Evolutionary conservation across 2,113 vertebrate genomes (phyloP), one percentile per base, ranked within the genome.

Genomic region (Pardalotus punctatus): DNA sequence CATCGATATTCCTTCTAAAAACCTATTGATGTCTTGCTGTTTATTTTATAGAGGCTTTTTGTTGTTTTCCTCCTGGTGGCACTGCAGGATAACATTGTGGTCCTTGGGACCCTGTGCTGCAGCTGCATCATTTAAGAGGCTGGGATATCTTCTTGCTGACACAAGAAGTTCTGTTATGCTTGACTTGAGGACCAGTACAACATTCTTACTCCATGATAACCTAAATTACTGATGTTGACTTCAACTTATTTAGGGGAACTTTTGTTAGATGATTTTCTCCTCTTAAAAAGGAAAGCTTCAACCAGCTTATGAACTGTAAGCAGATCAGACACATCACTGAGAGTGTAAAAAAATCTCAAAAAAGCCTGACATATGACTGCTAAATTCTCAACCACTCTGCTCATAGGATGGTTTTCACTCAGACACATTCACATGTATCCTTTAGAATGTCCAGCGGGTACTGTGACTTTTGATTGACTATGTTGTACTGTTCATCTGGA

Each of bases 1-100:
- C 20, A 77, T 77, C 0, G 2, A 4, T 57, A 21, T 14, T n/a
- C 53, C 50, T 88, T 57, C 22, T 69, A 33, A 77, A 87, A 86
- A 50, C 23, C 38, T 62, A 13, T 70, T 35, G 58, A 62, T 20
- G 7, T 17, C n/a, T 86, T 6, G 1, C 31, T 57, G 64, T 35
- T 73, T 83, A 18, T 77, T 89, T 78, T 20, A 27, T 5, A 15
- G 24, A 84, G 12, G 69, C 35, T 25, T 87, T 91, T 84, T 84
- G 69, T 84, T 91, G 69, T 84, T 95, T 94, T 93, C 94, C 87
- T 95, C 65, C 81, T 89, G 90, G 87, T 93, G 87, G 93, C 94
- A 91, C 73, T 93, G 87, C 24, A 84, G 78, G 92, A 85, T 51
- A 87, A 70, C 45, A 31, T 43, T 38, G 33, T 51, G 69, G 35